Percentiles rank a stretch among this genome's conserved stretches.
These are phyloP conservation scores for Gordius sp. DNA, from an alignment of 2,888 invertebrate species.

Conservation along the genomic window DNA sequence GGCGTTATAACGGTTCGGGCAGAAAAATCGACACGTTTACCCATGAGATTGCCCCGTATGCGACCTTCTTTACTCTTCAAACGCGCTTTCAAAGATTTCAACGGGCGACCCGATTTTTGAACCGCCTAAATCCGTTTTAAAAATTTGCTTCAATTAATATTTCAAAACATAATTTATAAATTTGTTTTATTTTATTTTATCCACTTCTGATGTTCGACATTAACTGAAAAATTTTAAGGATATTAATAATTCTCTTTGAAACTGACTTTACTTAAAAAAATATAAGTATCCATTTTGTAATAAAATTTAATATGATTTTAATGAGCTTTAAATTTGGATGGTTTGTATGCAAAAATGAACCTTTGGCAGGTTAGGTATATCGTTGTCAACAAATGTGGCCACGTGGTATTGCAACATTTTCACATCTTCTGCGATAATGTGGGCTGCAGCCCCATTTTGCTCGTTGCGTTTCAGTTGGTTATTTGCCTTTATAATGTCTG, in stretches of 20 bases:
- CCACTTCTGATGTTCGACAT: background rate
- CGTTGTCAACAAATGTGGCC: conserved; percentile 87
- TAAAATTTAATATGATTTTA: too few relatives aligned
- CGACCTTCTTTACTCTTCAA: conserved; percentile 90
- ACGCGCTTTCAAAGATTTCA: conserved; percentile 85
- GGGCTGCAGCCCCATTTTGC: conserved; percentile 79
- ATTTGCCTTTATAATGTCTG: conserved; percentile 91
- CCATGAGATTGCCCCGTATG: conserved; percentile 96
- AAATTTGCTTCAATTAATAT: too few relatives aligned
- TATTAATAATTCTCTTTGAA: too few relatives aligned
- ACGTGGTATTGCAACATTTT: conserved; percentile 95
- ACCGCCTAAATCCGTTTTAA: conserved; percentile 40
- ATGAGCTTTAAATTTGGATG: too few relatives aligned
- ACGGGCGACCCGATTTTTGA: conserved; percentile 91
- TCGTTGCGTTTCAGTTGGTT: conserved; percentile 82
- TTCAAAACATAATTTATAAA: background rate
- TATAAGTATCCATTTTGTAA: too few relatives aligned
- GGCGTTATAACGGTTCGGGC: conserved; percentile 94
- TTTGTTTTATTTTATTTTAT: background rate
- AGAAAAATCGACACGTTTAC: conserved; percentile 96
- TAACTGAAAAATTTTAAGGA: too few relatives aligned
- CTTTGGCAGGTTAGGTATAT: conserved; percentile 76
- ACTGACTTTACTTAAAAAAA: too few relatives aligned
- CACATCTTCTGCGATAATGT: conserved; percentile 80
- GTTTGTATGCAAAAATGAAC: too few relatives aligned